Percentiles rank a stretch among this genome's conserved stretches.
Evolutionary conservation across 2,797 vertebrate genomes (phyloP).

Genomic region (Thripadectes ignobilis): DNA sequence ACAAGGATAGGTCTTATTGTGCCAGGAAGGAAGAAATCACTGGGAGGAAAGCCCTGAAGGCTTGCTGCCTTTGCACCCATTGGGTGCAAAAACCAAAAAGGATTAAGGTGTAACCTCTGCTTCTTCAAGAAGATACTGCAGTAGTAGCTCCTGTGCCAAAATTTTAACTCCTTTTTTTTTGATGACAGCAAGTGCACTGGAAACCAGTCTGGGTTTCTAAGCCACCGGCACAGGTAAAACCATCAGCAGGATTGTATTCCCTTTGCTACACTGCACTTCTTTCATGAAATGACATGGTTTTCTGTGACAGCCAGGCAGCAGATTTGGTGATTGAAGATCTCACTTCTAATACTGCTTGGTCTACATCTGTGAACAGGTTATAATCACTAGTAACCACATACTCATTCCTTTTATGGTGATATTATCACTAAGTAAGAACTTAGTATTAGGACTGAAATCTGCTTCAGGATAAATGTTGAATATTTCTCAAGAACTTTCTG

Average conservation of each 20-base stretch:
- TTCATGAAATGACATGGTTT: not conserved
- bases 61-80: not conserved
- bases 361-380: not conserved
- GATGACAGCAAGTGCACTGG: not conserved
- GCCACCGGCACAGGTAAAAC: not conserved
- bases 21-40: not conserved
- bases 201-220: not conserved
- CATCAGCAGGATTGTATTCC: fast-evolving
- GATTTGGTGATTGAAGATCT: fast-evolving
- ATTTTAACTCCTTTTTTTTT: not conserved
- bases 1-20: not conserved
- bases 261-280: not conserved
- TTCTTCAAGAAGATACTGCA: not conserved
- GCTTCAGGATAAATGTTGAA: not conserved
- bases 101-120: not conserved
- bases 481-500: not conserved
- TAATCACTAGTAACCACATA: not conserved
- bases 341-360: not conserved
- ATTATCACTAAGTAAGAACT: not conserved
- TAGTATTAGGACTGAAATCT: not conserved
- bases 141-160: not conserved
- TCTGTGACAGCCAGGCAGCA: not conserved
- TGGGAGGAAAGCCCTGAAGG: not conserved
- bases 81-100: not conserved
- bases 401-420: not conserved